A percentile compares a stretch with the other conserved stretches of the same genome.
Evolutionary conservation across 2,888 invertebrate species (phyloP).

Genomic region (Malthinus flaveolus): DNA sequence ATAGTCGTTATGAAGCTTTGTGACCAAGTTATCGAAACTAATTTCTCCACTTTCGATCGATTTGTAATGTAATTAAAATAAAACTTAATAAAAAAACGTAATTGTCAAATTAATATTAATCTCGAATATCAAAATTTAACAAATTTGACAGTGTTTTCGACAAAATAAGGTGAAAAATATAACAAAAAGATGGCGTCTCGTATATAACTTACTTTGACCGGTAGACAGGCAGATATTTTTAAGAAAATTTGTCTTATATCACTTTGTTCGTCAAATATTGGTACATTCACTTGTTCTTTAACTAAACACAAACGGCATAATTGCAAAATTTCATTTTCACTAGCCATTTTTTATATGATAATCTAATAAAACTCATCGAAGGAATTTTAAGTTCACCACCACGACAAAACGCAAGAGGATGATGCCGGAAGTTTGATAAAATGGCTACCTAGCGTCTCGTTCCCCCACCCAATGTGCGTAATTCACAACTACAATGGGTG

Average conservation of each 20-base stretch:
- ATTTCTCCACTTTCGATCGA: neutral
- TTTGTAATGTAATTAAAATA: neutral
- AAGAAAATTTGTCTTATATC: constrained; percentile 63
- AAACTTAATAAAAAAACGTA: neutral
- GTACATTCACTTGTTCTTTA: constrained; percentile 62
- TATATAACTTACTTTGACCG: constrained; percentile 67
- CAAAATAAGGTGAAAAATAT: constrained; percentile 2
- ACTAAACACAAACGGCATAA: constrained; percentile 54
- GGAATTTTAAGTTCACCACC: constrained; percentile 5
- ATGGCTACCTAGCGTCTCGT: constrained; percentile 11
- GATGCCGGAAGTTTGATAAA: constrained; percentile 20
- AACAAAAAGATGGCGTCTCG: constrained; percentile 43
- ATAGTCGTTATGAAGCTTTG: neutral
- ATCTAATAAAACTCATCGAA: constrained; percentile 15
- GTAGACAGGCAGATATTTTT: constrained; percentile 73
- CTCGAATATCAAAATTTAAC: constrained; percentile 4
- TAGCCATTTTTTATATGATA: constrained; percentile 44
- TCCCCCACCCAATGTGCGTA: neutral
- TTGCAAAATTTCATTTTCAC: constrained; percentile 48
- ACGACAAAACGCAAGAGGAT: constrained; percentile 18
- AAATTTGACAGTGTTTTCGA: constrained; percentile 1
- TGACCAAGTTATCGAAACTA: neutral
- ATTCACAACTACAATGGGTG: neutral
- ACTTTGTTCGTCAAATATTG: constrained; percentile 71
- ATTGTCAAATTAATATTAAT: constrained; percentile 3